Evolutionary conservation across 2,113 vertebrate species (phyloP).

Genomic region (Tachysurus fulvidraco): DNA sequence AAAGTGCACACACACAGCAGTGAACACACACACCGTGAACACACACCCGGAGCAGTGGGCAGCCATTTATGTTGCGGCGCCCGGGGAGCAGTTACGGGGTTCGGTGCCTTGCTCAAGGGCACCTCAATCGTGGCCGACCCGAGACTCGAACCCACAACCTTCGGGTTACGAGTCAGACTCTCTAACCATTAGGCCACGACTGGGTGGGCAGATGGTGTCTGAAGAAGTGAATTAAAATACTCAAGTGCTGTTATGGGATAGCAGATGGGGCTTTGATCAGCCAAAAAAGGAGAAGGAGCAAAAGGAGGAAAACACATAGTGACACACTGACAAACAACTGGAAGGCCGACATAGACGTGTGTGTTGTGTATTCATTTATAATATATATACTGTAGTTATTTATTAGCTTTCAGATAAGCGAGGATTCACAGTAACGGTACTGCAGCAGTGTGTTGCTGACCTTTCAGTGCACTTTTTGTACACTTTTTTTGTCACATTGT

Average conservation of each 20-base stretch:
- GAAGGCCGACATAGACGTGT: conserved; percentile 1
- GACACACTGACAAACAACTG: conserved; percentile 52
- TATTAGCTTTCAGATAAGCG: neutral
- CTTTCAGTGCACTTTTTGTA: neutral
- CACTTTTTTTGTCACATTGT: neutral
- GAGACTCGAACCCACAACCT: no score
- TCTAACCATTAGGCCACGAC: no score
- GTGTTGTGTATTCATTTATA: neutral
- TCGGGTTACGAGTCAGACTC: no score
- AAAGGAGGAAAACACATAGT: conserved; percentile 47
- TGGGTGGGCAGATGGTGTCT: conserved; percentile 59
- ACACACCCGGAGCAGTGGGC: no score
- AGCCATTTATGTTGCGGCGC: no score
- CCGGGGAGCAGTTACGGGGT: no score
- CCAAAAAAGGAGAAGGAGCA: conserved; percentile 43
- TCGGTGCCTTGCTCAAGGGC: no score
- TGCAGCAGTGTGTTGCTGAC: neutral
- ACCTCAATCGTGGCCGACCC: no score
- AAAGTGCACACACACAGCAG: no score
- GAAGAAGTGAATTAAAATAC: conserved; percentile 58
- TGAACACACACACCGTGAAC: no score
- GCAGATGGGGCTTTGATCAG: conserved; percentile 60
- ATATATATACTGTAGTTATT: neutral
- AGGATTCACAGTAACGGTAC: neutral
- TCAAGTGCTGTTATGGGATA: conserved; percentile 52